Evolutionary conservation across 30 jellyfish, hydroid and myxozoan species (phyloP).

Genomic region (Thelohanellus kitauei): DNA sequence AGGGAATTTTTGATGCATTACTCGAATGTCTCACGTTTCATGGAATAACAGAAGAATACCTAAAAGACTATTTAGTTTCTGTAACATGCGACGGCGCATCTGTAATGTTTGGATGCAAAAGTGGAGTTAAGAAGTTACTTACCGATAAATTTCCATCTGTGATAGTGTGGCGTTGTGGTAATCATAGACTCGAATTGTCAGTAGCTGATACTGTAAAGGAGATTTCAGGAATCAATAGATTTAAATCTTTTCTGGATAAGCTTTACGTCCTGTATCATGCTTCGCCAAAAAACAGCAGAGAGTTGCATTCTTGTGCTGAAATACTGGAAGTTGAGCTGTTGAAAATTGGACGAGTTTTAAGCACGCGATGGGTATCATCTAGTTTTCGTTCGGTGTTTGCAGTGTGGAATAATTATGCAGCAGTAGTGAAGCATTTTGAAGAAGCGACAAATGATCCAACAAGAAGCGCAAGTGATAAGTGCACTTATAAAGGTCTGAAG

Average conservation of each 20-base stretch:
- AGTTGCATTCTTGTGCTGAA: conserved; percentile 6
- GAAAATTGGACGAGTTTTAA: conserved; percentile 13
- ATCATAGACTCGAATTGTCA: conserved; percentile 20
- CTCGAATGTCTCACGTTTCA: no score
- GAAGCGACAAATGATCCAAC: background rate
- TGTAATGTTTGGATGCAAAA: conserved; percentile 5
- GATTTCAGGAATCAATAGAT: conserved; percentile 1
- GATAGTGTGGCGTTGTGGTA: conserved; percentile 14
- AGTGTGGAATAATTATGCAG: conserved; percentile 6
- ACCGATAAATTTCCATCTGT: conserved; percentile 7
- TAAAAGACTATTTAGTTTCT: conserved; percentile 5
- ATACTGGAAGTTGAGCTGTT: conserved; percentile 10
- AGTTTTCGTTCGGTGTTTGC: conserved; percentile 15
- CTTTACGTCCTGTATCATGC: conserved; percentile 4
- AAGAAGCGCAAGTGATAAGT: background rate
- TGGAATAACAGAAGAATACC: no score
- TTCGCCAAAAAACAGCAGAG: conserved; percentile 9
- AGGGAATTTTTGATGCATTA: no score
- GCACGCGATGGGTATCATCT: conserved; percentile 16
- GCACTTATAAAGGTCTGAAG: conserved; percentile 4
- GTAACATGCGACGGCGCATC: conserved; percentile 16
- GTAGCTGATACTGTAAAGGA: conserved; percentile 13
- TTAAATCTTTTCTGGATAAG: conserved; percentile 6
- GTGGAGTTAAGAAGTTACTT: conserved; percentile 6
- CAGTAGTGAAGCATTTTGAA: conserved; percentile 2